Evolutionary conservation across 2,113 vertebrate species (phyloP).

Genomic region (Platanista minor): DNA sequence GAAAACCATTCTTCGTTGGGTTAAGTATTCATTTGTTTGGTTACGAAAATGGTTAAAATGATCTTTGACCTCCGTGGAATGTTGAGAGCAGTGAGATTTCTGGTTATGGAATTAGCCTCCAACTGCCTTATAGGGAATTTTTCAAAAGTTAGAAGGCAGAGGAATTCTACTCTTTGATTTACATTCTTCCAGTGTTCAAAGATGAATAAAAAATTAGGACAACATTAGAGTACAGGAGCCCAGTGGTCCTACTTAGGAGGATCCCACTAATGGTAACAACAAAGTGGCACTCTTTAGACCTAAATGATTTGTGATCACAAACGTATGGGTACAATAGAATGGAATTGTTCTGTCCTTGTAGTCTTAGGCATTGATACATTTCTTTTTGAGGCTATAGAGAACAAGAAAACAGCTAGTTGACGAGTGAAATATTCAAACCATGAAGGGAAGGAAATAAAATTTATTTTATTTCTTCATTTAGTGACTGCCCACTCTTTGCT

Average conservation of each 20-base stretch:
- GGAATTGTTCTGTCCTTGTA: not conserved
- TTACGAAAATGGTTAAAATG: not conserved
- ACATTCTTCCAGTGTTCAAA: not conserved
- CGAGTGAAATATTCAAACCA: not conserved
- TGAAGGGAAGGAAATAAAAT: not conserved
- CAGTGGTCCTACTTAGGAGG: not conserved
- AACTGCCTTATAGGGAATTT: not conserved
- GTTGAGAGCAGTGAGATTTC: not conserved
- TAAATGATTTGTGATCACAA: not conserved
- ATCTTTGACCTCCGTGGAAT: conserved; percentile 14
- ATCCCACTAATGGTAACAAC: too few species aligned
- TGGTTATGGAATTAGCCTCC: not conserved
- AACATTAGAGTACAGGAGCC: not conserved
- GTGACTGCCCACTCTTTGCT: not conserved
- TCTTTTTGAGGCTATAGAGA: not conserved
- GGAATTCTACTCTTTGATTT: not conserved
- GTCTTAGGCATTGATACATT: not conserved
- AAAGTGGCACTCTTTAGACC: not conserved
- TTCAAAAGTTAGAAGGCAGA: not conserved
- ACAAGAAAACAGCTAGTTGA: not conserved
- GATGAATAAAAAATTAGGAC: not conserved
- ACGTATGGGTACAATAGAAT: rapidly evolving
- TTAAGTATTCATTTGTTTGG: not conserved
- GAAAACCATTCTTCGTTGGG: not conserved
- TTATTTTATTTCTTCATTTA: not conserved